Conservation (phyloP, 2,888 invertebrate genomes). For the Sesia bembeciformis region DNA sequence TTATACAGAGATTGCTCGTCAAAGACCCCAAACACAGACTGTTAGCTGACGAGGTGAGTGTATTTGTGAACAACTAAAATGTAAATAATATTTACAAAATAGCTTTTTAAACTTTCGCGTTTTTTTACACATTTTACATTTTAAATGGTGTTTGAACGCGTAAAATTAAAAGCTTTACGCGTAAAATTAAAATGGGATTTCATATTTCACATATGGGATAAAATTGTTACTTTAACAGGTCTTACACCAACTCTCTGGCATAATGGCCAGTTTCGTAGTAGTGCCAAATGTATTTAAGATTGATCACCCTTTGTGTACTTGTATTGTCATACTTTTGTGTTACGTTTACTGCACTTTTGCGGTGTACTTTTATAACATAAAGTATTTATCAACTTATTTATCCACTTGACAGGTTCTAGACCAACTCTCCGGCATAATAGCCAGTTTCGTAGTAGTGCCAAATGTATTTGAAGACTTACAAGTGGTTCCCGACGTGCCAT, state of each 20-base stretch:
- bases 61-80: not conserved
- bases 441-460: slow-evolving; percentile 59
- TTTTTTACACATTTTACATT: no score
- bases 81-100: not conserved
- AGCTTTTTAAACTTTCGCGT: no score
- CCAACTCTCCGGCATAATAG: slow-evolving; percentile 72
- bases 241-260: slow-evolving; percentile 72
- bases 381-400: no score
- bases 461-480: slow-evolving; percentile 66
- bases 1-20: slow-evolving; percentile 79
- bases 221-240: slow-evolving; percentile 30
- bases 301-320: no score
- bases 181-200: no score
- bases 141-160: no score
- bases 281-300: slow-evolving; percentile 42
- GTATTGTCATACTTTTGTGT: no score
- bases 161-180: no score
- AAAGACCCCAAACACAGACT: slow-evolving; percentile 80
- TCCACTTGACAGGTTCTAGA: slow-evolving; percentile 59
- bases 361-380: no score
- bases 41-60: slow-evolving; percentile 76
- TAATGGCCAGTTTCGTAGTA: slow-evolving; percentile 70
- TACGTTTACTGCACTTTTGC: no score
- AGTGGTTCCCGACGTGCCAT: slow-evolving; percentile 72
- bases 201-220: no score